Base-by-base conservation (phyloP, 2,888 invertebrate species). In the Idaea aversata region DNA sequence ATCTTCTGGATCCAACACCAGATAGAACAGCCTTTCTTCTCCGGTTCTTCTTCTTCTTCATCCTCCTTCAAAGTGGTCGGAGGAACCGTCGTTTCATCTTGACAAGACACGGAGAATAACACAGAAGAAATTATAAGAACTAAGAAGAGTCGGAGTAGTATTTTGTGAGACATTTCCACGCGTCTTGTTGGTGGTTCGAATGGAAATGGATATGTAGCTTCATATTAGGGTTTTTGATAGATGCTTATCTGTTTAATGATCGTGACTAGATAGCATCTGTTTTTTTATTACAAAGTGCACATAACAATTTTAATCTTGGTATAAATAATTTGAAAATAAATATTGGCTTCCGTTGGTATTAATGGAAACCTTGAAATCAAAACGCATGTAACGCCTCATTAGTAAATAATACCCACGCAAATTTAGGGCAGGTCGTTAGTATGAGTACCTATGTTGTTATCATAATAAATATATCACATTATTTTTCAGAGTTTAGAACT, bases 1-100 rank as follows among this genome's bases (percentile, higher is more conserved):
- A 91, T 92, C 79, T 93, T 93, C 80, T 93, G 93, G 61, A 93
- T 91, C 93, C 93, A 93, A 72, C 93, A 93, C 93, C 93, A 93
- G 58, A 93, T 93, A 13, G 92, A 91, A 67, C 93, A 93, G 34
- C 87, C 76, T 59, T 83, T 86, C 79, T 90, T 90, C 65, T 77
- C 79, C 0, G 87, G 83, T 61, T 84, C 87, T 25, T 88, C 90
- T 67, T 91, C 92, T 59, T 91, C 91, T 75, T 91, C 92, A 15
- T 88, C 90, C 7, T 83, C 85, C 1, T 80, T 83, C 0, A 71
- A 72, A 4, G 76, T 82, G 0, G 86, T 87, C 0, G 90, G 84
- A 0, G 86, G 74, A 1, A 86, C 75, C n/a, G 88, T 85, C 0
- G 86, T 82, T 0, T 84, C 86, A 59, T 91, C 91, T 77, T 92